Evolutionary conservation across 2,888 invertebrate genomes (phyloP), one percentile per base, ranked within the genome.

Genomic region (Thereva nobilitata): DNA sequence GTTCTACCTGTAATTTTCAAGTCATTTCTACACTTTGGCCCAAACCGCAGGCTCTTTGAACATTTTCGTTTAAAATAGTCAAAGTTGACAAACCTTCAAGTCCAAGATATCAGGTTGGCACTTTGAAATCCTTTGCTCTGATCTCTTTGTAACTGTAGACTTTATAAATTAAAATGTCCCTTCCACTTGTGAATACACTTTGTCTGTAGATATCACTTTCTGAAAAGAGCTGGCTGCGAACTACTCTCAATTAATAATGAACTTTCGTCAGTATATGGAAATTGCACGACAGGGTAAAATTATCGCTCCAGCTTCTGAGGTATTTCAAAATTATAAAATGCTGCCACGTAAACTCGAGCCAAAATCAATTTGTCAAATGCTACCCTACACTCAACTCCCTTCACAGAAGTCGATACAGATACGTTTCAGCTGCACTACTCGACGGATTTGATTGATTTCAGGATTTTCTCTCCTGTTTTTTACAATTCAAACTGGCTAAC

Each of bases 121-220:
- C 59, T 59, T 59, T 47, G 47, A 59, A 38, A 40, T 59, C 59
- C 47, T 59, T 59, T 59, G 59, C 7, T 45, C 37, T 59, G 59
- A 47, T 49, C 59, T 59, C 47, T 6, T 59, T 6, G 59, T 47
- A 59, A 59, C 38, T 38, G 45, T 38, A 59, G 12, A 47, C 59
- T 49, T 59, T 45, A 5, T 7, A 38, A 37, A 37, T n/a, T 34
- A 34, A 8, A 56, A 44, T 44, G 42, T 35, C 10, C 35, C 38
- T n/a, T 2, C 10, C 5, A n/a, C 7, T 47, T 47, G 5, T 47
- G 47, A 10, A 5, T 47, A 47, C 9, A 3, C n/a, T 4, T 35
- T 37, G 35, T 23, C 8, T 47, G 40, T 5, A 54, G 23, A 23
- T 23, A 23, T 23, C 23, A 23, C 23, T 23, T 23, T 23, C 23